These are phyloP conservation scores for Larimichthys polyactis DNA, from an alignment of 2,113 vertebrate species.

Conservation along the genomic window DNA sequence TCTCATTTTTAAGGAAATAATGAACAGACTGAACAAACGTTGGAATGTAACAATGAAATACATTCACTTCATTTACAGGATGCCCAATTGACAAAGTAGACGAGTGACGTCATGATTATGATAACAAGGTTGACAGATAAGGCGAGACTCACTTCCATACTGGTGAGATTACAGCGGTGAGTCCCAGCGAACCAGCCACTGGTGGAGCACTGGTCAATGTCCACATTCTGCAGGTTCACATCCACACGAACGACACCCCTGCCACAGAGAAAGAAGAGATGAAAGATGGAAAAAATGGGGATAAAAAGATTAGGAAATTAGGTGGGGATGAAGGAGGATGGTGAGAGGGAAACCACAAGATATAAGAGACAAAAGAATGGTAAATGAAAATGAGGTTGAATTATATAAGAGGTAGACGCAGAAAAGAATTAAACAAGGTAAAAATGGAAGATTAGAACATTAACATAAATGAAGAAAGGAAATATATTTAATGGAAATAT, in stretches of 20 bases:
- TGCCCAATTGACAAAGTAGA: background rate
- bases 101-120: background rate
- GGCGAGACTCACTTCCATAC: slow-evolving; percentile 89
- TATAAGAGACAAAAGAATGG: background rate
- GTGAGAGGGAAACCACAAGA: background rate
- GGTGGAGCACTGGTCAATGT: slow-evolving; percentile 96
- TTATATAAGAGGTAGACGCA: background rate
- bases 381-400: background rate
- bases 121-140: background rate
- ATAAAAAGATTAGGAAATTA: background rate
- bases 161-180: slow-evolving; percentile 95
- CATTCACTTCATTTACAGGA: background rate
- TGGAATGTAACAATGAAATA: slow-evolving; percentile 2
- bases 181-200: slow-evolving; percentile 98
- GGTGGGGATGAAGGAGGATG: background rate
- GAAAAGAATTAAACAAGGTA: background rate
- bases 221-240: slow-evolving; percentile 95
- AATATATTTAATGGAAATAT: background rate
- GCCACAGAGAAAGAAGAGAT: background rate
- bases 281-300: background rate
- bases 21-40: background rate
- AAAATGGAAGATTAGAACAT: slow-evolving; percentile 2
- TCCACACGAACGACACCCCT: slow-evolving; percentile 96
- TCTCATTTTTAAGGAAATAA: background rate
- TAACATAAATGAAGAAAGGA: background rate